A percentile compares a stretch with the other conserved stretches of the same genome.
Conservation (phyloP, 2,888 invertebrate species). For the Oligia strigilis region DNA sequence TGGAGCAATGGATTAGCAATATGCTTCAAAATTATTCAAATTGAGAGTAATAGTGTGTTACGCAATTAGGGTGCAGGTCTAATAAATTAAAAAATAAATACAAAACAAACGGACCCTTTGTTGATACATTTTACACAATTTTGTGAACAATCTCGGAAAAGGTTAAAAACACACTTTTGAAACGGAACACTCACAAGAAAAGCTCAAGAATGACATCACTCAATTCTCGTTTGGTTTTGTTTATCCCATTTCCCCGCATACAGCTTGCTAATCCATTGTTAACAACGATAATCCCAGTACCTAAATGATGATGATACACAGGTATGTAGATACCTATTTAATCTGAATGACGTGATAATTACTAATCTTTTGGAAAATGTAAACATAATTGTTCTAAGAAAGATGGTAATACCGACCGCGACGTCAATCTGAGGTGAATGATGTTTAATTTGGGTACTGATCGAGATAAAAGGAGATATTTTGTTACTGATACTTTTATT, state of each 20-base stretch:
- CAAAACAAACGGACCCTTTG: too few species aligned
- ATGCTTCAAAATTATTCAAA: too few species aligned
- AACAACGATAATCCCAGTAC: constrained; percentile 31
- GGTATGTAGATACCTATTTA: neutral
- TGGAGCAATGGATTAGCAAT: too few species aligned
- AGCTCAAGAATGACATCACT: neutral
- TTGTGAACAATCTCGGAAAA: constrained; percentile 3
- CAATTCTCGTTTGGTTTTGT: constrained; percentile 8
- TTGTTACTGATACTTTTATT: constrained; percentile 17
- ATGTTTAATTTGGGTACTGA: constrained; percentile 29
- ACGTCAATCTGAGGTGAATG: constrained; percentile 49
- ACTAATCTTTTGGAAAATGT: constrained; percentile 35
- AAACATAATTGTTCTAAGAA: constrained; percentile 38
- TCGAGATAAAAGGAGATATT: constrained; percentile 21
- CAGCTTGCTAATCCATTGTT: constrained; percentile 32
- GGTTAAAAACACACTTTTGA: constrained; percentile 1
- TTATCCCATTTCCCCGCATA: constrained; percentile 19
- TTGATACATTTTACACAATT: too few species aligned
- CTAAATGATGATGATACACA: constrained; percentile 7
- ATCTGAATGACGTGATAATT: constrained; percentile 28
- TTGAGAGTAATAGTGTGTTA: too few species aligned
- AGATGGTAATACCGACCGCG: neutral
- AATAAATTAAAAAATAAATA: too few species aligned
- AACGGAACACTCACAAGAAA: neutral
- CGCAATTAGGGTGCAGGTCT: too few species aligned